Conservation (phyloP, 2,888 invertebrate genomes). For the Phyto melanocephala region DNA sequence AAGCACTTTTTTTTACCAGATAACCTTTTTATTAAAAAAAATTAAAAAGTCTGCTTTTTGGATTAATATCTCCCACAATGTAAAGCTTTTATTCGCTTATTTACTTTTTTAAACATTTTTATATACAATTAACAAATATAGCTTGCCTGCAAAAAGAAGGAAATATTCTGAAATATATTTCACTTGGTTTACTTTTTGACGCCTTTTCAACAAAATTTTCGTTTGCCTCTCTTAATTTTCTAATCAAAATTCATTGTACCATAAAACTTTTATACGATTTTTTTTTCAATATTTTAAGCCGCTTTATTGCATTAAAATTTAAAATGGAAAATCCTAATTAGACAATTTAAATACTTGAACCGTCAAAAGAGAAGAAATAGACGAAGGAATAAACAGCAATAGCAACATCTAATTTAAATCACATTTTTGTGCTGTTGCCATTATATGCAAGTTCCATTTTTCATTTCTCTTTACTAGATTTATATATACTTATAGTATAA, state of each 20-base stretch:
- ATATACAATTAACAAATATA: too few relatives aligned
- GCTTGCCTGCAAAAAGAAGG: too few relatives aligned
- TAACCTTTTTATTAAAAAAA: too few relatives aligned
- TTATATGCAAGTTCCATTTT: not conserved
- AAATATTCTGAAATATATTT: too few relatives aligned
- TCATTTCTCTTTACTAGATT: not conserved
- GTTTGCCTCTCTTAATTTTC: not conserved
- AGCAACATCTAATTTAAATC: slow-evolving; percentile 11
- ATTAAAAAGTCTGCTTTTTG: too few relatives aligned
- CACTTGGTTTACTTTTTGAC: too few relatives aligned
- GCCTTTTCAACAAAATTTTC: too few relatives aligned
- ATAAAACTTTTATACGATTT: slow-evolving; percentile 8
- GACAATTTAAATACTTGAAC: slow-evolving; percentile 58
- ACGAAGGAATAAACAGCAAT: not conserved
- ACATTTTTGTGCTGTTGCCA: not conserved
- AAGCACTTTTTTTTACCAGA: too few relatives aligned
- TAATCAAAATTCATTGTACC: not conserved
- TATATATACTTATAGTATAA: not conserved
- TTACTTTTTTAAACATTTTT: too few relatives aligned
- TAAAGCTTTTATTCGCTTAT: too few relatives aligned
- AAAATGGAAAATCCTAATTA: slow-evolving; percentile 58
- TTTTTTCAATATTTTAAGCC: slow-evolving; percentile 22
- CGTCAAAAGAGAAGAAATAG: too few relatives aligned
- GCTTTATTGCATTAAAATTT: slow-evolving; percentile 41
- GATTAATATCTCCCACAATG: too few relatives aligned